Evolutionary conservation across 2,797 vertebrate genomes (phyloP), one percentile per base, ranked within the genome.

Genomic region (Tangara arthus): DNA sequence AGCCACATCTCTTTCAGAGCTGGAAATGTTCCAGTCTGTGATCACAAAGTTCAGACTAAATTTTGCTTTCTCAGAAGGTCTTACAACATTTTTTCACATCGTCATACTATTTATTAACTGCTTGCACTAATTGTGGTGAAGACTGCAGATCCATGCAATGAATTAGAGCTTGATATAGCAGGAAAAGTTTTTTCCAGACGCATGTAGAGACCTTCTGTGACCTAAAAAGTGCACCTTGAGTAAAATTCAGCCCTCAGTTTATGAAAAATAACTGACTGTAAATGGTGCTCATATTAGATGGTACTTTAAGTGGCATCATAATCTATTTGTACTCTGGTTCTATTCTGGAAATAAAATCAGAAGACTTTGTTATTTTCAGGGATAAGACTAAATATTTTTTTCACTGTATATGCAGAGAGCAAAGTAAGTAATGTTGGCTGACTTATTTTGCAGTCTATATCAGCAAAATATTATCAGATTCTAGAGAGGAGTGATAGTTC

Each of bases 231-330:
- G 8, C 23, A 82, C 16, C 8, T 22, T 20, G 22, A 23, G 9
- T 75, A 69, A 93, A 81, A 95, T 80, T 92, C 82, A 90, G 49
- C 57, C 35, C 44, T 95, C 56, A 79, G 34, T 85, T 55, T 64
- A 79, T 59, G 23, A 85, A 93, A 94, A 83, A 73, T 61, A 80
- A 82, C 49, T 87, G 59, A 66, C 14, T 55, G 32, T 57, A 85
- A 87, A 83, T 61, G 71, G 9, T 52, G 47, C 15, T 82, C 63
- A 59, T 13, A 26, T 35, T 75, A 78, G 35, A 60, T 70, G 11
- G 11, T 34, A 57, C 50, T 93, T 92, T 64, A 96, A 81, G 69
- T 41, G 37, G 53, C 28, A 64, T 50, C 73, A 60, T 91, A 78
- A 87, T 34, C 37, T 94, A 27, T 82, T 73, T 93, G 52, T 57